Conservation (phyloP, 2,888 invertebrate genomes). For the Cerastis rubricosa region DNA sequence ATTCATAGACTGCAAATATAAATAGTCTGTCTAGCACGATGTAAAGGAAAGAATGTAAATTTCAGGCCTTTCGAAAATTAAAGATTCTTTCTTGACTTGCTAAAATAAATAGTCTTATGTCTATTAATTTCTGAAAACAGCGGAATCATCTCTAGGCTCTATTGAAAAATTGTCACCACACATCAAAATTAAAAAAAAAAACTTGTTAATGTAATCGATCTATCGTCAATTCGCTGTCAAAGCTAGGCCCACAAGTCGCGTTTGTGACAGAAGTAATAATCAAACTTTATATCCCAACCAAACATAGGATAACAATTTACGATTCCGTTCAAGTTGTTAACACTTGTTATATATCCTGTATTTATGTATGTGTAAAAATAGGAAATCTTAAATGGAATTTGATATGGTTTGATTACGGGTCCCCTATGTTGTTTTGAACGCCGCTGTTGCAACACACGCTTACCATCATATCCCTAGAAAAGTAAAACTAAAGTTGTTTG, state of each 20-base stretch:
- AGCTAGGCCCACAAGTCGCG: conserved; percentile 24
- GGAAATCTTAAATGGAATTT: neutral
- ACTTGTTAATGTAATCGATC: neutral
- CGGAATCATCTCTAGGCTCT: neutral
- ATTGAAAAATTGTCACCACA: neutral
- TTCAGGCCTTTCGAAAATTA: neutral
- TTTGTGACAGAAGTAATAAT: conserved; percentile 59
- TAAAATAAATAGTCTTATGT: neutral
- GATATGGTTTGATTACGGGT: neutral
- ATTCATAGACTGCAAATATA: no score
- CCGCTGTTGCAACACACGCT: no score
- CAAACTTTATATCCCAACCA: conserved; percentile 52
- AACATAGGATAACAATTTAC: conserved; percentile 62
- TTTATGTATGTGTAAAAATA: neutral
- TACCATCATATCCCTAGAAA: neutral
- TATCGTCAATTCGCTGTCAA: conserved; percentile 15
- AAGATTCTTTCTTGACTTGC: neutral
- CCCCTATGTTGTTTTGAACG: no score
- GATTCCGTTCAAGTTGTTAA: conserved; percentile 57
- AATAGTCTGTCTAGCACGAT: neutral
- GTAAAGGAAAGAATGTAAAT: neutral
- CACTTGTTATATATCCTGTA: neutral
- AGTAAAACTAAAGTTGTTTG: neutral
- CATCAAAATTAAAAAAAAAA: neutral
- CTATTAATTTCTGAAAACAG: neutral